A percentile compares a stretch with the other conserved stretches of the same genome.
Evolutionary conservation across 1,140 invertebrate genomes (phyloP).

Genomic region (Musca vetustissima): DNA sequence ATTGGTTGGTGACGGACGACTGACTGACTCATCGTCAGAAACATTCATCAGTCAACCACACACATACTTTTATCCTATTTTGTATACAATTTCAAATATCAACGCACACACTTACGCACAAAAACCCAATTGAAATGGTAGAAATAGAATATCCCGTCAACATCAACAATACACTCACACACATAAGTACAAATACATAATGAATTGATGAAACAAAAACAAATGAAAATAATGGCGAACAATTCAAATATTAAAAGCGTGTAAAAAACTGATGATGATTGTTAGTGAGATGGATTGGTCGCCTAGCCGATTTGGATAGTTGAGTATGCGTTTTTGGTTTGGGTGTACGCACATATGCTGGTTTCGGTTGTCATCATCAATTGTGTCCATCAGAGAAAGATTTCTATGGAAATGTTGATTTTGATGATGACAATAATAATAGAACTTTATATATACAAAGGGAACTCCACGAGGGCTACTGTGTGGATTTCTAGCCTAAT

Average conservation of each 20-base stretch:
- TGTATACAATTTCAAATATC: background rate
- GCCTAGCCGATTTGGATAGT: no score
- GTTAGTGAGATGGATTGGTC: background rate
- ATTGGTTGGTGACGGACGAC: slow-evolving; percentile 34
- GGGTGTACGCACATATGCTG: background rate
- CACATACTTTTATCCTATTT: background rate
- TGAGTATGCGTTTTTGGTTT: no score
- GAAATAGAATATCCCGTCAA: no score
- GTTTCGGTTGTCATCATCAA: slow-evolving; percentile 2
- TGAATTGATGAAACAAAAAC: slow-evolving; percentile 30
- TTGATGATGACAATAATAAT: background rate
- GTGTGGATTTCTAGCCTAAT: no score
- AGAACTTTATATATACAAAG: no score
- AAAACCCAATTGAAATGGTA: background rate
- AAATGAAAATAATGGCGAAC: slow-evolving; percentile 50
- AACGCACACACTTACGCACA: background rate
- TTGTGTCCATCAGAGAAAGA: background rate
- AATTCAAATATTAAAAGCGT: slow-evolving; percentile 51
- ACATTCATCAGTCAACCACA: background rate
- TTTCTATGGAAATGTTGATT: background rate
- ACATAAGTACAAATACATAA: slow-evolving; percentile 26
- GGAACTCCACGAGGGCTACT: no score
- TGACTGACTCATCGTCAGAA: slow-evolving; percentile 39
- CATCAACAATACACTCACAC: background rate
- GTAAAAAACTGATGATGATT: slow-evolving; percentile 1